Base-by-base conservation (phyloP, 2,888 invertebrate species). In the Tethea ocularis region DNA sequence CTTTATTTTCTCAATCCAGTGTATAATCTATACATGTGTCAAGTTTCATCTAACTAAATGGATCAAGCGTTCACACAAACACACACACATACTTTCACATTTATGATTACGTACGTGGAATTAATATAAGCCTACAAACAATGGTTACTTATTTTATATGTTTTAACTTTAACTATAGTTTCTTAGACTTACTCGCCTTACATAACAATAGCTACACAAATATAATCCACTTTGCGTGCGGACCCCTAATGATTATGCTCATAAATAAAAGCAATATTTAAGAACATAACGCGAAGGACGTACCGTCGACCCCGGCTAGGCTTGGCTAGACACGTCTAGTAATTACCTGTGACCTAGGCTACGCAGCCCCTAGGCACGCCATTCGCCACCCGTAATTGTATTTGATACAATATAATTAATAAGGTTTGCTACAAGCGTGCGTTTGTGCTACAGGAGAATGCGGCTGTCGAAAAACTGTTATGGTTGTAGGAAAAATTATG, bases 211-310 rank as follows among this genome's bases (percentile, higher is more conserved):
- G 38, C 38, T 46, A 46, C 20, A 46, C 17, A n/a, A 41, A 41
- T 41, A 46, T 20, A 20, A 46, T 46, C 10, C 8, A 20, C 2
- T 10, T 46, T 17, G 46, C 46, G 46, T 46, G 20, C 52, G 29
- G 29, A 38, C 36, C 33, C 10, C 20, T 36, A 33, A 54, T 36
- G 54, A 22, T 33, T 20, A 54, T 33, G 33, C 20, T 13, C 4
- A 4, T 29, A 54, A 20, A 7, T 20, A 15, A 20, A 4, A 15
- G 4, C 0, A 2, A 15, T 10, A 22, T n/a, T 20, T 33, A n/a
- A 17, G 17, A 26, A 11, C 38, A 23, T 55, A 64, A 62, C 62
- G 63, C 62, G 68, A 68, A 68, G 68, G 68, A 63, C 64, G 54
- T 20, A 59, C 46, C 60, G 52, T 51, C 57, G 59, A 57, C 58